These are phyloP conservation scores for Odontocerum albicorne DNA, from an alignment of 2,888 invertebrate genomes.

Conservation along the genomic window DNA sequence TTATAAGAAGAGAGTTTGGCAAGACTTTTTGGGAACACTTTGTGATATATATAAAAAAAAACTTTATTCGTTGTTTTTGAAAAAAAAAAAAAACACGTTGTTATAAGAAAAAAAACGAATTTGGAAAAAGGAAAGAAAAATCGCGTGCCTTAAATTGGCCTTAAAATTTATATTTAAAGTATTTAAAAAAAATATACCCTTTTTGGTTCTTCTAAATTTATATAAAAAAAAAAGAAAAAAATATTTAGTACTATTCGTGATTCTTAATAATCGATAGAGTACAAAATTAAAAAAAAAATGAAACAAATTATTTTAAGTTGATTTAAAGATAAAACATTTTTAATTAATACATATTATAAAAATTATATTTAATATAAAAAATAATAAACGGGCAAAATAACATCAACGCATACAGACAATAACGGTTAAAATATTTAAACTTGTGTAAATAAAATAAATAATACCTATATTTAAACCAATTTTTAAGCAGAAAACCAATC, in stretches of 20 bases:
- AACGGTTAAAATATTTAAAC: constrained; percentile 12
- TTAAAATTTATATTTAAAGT: constrained; percentile 48
- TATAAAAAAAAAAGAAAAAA: constrained; percentile 40
- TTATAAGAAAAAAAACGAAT: constrained; percentile 16
- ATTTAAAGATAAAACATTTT: constrained; percentile 16
- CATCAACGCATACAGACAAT: constrained; percentile 11
- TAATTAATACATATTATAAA: constrained; percentile 10
- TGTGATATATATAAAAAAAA: constrained; percentile 21
- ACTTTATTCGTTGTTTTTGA: constrained; percentile 4
- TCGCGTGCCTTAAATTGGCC: constrained; percentile 55
- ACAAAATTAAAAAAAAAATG: constrained; percentile 24
- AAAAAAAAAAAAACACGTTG: constrained; percentile 20
- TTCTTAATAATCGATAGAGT: constrained; percentile 37
- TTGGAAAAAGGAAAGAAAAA: constrained; percentile 19
- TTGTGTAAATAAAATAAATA: not conserved
- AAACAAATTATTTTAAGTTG: not conserved
- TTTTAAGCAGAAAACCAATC: not conserved
- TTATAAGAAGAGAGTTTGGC: constrained; percentile 30
- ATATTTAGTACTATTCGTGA: constrained; percentile 46
- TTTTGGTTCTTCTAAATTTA: constrained; percentile 39
- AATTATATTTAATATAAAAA: constrained; percentile 15
- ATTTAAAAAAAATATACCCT: constrained; percentile 37
- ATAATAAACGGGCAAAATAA: constrained; percentile 13
- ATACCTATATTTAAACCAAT: not conserved
- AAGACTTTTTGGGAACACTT: constrained; percentile 27